Evolutionary conservation across 2,888 invertebrate species (phyloP), one percentile per base, ranked within the genome.

Genomic region (Carcina quercana): DNA sequence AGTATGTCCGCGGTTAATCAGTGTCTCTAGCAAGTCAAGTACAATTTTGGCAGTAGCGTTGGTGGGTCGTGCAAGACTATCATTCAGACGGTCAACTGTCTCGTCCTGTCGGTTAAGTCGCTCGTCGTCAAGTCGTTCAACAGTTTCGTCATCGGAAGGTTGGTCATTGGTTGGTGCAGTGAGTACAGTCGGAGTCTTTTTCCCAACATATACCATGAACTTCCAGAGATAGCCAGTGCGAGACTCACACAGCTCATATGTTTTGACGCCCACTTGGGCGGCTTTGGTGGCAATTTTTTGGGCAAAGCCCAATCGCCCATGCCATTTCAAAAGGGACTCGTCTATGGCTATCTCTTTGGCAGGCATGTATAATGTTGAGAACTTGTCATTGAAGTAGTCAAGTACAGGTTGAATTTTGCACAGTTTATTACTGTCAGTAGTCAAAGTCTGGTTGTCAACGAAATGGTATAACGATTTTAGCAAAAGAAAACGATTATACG

Each of bases 311-410:
- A 42, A 31, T 20, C 36, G 27, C 14, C 32, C 38, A 25, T 40
- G 34, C 34, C 31, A 37, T 19, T 34, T 17, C 13, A 37, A 31
- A 8, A 42, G 37, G 10, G 42, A 42, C 36, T 55, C 50, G 26
- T 52, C 53, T 12, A 55, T 47, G 19, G 26, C 43, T 28, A 52
- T 49, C 13, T 52, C 38, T 34, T 50, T 50, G 2, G 22, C n/a
- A 11, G 46, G 47, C 8, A 27, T 29, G 33, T 50, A 55, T 13
- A 48, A 25, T 2, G 14, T 30, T 1, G 40, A 40, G 38, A 53
- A 52, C 33, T 51, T 51, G 0, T 22, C 30, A 12, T 47, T 45
- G 2, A 53, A 40, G 15, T 50, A 35, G 27, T 45, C 40, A 10
- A 46, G 2, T 1, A 49, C 25, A 1, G 47, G 47, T 22, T 28